Base-by-base conservation (phyloP, 2,797 vertebrate species). In the Bryconaethiops microstoma region DNA sequence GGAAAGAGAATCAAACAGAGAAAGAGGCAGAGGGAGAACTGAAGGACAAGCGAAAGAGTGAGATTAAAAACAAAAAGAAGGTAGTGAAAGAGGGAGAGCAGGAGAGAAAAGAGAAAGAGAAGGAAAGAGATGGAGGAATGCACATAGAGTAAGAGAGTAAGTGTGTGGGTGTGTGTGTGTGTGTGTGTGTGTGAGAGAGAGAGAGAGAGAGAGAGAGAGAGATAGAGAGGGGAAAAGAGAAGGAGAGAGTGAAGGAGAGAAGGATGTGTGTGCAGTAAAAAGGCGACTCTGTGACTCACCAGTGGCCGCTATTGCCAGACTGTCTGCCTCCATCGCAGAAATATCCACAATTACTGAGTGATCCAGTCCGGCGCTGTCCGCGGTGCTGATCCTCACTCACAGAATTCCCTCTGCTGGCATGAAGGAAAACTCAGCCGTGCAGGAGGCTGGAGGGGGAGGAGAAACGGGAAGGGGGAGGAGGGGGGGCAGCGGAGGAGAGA, bases 391-490 rank as follows among this genome's bases (percentile, higher is more conserved):
- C 87, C 83, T 85, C 87, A 90, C 90, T 91, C 88, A 89, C 86
- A 92, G 92, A 93, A 86, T 90, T 90, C 90, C 88, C 89, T 65
- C 68, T 91, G 88, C 85, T 87, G 86, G 88, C n/a, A 84, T 77
- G 83, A 85, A 89, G 85, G 88, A 72, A 60, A 50, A 79, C 25
- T 29, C 69, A 72, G 25, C 67, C 84, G 74, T 83, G 64, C 54
- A 84, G 83, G 14, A 21, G 75, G 52, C 73, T 87, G 35, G 76
- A 75, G 79, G 73, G 35, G 19, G 76, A 13, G 25, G 29, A 69
- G 0, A 85, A 71, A 92, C 87, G 39, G 54, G 86, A 59, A 79
- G 45, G 25, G 74, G 75, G 78, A 25, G 71, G 64, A 54, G 89
- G 68, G 25, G 91, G 86, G 82, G 89, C 87, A 88, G 86, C 86